phyloP scores from a whole-genome alignment of 2,888 invertebrate genomes.

The Eupithecia pulchellata region DNA sequence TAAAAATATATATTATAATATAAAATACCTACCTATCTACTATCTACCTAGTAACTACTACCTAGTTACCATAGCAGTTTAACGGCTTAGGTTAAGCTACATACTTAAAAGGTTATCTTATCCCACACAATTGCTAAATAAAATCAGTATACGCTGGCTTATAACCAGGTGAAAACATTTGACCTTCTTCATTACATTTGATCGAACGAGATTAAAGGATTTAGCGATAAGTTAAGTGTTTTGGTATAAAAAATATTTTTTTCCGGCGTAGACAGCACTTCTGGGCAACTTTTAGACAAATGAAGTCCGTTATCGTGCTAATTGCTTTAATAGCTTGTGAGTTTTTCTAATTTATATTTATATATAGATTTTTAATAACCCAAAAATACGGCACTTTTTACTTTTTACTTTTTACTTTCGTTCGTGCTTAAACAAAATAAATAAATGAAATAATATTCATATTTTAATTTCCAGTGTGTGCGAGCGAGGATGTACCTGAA shows the following conservation, averaged over 20 bases:
- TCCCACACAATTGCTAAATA: too few species aligned
- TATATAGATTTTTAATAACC: neutral
- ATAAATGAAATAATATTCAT: neutral
- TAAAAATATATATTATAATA: too few species aligned
- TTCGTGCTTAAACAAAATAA: neutral
- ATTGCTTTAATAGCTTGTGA: slow-evolving; percentile 1
- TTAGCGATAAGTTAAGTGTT: slow-evolving; percentile 11
- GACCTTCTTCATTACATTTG: neutral
- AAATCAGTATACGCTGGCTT: too few species aligned
- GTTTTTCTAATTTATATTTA: neutral
- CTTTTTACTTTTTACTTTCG: too few species aligned
- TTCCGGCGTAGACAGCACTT: neutral
- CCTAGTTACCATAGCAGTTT: too few species aligned
- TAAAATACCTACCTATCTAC: too few species aligned
- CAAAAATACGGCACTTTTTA: too few species aligned
- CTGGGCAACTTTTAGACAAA: neutral
- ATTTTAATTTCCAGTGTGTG: slow-evolving; percentile 58
- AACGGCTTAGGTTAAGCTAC: too few species aligned
- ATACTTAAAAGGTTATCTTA: too few species aligned
- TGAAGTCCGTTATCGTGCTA: slow-evolving; percentile 2
- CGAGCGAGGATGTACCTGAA: slow-evolving; percentile 56
- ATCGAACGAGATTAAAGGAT: slow-evolving; percentile 11
- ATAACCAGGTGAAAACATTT: neutral
- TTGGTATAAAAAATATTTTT: neutral
- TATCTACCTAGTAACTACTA: too few species aligned